These are phyloP conservation scores for Drosophila tanythrix DNA, from an alignment of 2,888 invertebrate genomes.

Conservation along the genomic window DNA sequence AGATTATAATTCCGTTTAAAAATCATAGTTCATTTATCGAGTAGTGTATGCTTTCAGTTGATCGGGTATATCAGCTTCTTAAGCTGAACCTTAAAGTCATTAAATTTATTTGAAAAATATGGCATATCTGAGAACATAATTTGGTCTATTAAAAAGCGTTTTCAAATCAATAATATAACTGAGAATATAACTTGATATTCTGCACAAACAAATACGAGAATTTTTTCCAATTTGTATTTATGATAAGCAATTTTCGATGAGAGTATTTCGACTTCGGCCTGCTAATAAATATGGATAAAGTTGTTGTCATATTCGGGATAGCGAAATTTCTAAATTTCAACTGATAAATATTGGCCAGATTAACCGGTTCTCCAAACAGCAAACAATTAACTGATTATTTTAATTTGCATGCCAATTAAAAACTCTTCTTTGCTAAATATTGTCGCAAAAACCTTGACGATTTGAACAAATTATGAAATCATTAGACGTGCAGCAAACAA, in stretches of 20 bases:
- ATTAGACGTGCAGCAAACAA: conserved; percentile 50
- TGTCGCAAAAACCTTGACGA: conserved; percentile 25
- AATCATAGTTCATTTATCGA: conserved; percentile 19
- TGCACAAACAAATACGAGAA: neutral
- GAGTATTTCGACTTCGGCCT: neutral
- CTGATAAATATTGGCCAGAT: conserved; percentile 4
- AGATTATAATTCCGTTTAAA: neutral
- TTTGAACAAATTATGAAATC: conserved; percentile 35
- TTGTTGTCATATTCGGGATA: conserved; percentile 12
- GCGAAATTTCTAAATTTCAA: conserved; percentile 41
- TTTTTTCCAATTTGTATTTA: neutral
- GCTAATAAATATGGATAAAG: neutral
- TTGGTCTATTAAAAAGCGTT: neutral
- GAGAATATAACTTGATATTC: neutral
- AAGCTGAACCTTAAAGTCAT: neutral
- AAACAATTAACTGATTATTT: conserved; percentile 26
- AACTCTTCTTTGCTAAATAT: conserved; percentile 33
- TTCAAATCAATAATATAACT: neutral
- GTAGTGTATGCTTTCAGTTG: conserved; percentile 9
- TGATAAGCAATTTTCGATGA: neutral
- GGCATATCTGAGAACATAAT: neutral
- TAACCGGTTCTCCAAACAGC: conserved; percentile 54
- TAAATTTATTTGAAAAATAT: neutral
- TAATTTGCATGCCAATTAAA: conserved; percentile 41
- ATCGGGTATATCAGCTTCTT: neutral